These are phyloP conservation scores for Drosophila subquinaria DNA, from an alignment of 2,888 invertebrate genomes.

Conservation along the genomic window DNA sequence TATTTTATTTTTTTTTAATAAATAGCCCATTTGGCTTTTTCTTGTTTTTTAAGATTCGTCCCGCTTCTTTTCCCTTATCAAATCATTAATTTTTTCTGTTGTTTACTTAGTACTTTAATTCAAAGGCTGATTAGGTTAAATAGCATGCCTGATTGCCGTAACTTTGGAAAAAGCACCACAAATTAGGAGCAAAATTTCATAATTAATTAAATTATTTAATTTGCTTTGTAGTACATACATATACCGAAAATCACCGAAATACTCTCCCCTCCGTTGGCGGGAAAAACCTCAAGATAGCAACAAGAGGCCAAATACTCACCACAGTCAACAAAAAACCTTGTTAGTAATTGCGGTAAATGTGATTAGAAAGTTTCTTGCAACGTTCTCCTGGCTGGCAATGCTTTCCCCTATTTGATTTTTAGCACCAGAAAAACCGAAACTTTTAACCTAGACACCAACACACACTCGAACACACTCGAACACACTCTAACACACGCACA, in stretches of 20 bases:
- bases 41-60: too few relatives aligned
- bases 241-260: background rate
- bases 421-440: conserved; percentile 75
- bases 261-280: background rate
- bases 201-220: conserved; percentile 77
- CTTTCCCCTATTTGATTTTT: conserved; percentile 76
- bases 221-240: conserved; percentile 57
- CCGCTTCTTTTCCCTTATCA: background rate
- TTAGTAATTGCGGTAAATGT: conserved; percentile 83
- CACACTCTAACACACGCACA: conserved; percentile 12
- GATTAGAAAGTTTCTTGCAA: conserved; percentile 80
- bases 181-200: conserved; percentile 65
- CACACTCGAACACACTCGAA: conserved; percentile 20
- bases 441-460: conserved; percentile 69
- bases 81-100: conserved; percentile 2
- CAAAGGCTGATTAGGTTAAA: conserved; percentile 48
- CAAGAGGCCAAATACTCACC: conserved; percentile 46
- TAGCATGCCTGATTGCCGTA: conserved; percentile 49
- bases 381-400: conserved; percentile 47
- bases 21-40: too few relatives aligned
- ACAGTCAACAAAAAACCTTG: conserved; percentile 72
- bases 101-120: conserved; percentile 10
- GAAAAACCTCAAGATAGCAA: conserved; percentile 42
- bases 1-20: too few relatives aligned
- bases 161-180: conserved; percentile 18